Percentiles rank a stretch among this genome's conserved stretches.
Evolutionary conservation across 2,797 vertebrate species (phyloP).

Genomic region (Eulemur coronatus): DNA sequence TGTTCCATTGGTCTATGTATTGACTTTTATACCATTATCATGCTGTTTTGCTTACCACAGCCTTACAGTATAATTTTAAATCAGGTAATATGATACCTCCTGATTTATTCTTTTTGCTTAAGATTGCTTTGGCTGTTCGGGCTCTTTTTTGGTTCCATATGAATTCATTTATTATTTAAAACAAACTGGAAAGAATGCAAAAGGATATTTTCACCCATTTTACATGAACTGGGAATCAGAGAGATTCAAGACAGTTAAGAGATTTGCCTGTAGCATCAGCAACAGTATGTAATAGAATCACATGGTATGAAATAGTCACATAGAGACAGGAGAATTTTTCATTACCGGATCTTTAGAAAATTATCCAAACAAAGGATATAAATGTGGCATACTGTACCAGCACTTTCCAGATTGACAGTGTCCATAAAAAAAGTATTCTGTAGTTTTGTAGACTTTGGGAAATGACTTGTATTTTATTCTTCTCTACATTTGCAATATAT

Average conservation of each 20-base stretch:
- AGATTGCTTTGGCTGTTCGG: too few species aligned
- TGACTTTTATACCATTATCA: too few species aligned
- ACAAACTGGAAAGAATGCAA: background rate
- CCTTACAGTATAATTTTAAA: too few species aligned
- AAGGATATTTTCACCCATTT: background rate
- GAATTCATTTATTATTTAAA: background rate
- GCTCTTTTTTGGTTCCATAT: too few species aligned
- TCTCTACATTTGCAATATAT: conserved; percentile 16
- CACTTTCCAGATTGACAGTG: background rate
- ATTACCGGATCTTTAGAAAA: background rate
- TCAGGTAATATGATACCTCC: too few species aligned
- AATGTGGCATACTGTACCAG: background rate
- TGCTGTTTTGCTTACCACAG: too few species aligned
- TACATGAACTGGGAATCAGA: conserved; percentile 7
- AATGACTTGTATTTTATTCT: background rate
- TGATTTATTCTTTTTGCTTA: too few species aligned
- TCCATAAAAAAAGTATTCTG: background rate
- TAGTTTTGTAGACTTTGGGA: background rate
- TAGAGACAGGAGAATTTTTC: background rate
- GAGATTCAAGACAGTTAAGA: conserved; percentile 37
- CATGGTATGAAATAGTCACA: background rate
- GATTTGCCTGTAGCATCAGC: background rate
- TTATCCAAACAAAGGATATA: background rate
- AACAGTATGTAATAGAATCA: background rate
- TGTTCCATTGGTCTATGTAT: too few species aligned